A percentile compares a stretch with the other conserved stretches of the same genome.
Conservation (phyloP, 1,140 invertebrate species). For the Belonocnema kinseyi region DNA sequence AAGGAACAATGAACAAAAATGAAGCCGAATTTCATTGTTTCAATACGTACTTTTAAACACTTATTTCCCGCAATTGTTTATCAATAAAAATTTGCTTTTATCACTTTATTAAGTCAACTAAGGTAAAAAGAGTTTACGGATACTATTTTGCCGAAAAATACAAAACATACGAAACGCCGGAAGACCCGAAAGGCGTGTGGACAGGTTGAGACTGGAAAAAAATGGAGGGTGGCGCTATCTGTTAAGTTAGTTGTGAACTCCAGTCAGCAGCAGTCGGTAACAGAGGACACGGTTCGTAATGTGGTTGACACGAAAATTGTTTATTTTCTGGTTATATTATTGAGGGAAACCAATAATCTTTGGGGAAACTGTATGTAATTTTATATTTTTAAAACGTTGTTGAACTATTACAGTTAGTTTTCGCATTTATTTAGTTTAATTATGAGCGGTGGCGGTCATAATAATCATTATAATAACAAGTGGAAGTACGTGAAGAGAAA, state of each 20-base stretch:
- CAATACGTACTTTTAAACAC: background rate
- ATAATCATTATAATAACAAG: conserved; percentile 6
- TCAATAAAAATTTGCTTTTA: background rate
- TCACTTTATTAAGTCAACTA: background rate
- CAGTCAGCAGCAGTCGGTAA: too few relatives aligned
- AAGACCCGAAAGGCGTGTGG: background rate
- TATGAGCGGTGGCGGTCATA: background rate
- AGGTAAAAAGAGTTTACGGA: background rate
- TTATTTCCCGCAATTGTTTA: background rate
- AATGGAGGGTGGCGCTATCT: background rate
- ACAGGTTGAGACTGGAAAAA: background rate
- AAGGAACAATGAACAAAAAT: background rate
- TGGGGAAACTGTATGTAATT: too few relatives aligned
- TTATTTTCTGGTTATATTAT: too few relatives aligned
- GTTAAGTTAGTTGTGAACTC: background rate
- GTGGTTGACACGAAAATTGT: too few relatives aligned
- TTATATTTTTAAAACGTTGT: too few relatives aligned
- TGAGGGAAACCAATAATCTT: too few relatives aligned
- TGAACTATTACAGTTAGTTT: background rate
- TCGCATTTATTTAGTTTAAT: background rate
- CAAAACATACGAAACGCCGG: background rate
- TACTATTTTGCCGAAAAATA: background rate
- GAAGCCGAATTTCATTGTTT: background rate
- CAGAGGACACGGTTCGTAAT: too few relatives aligned
- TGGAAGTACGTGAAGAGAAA: conserved; percentile 30